Evolutionary conservation across 2,113 vertebrate species (phyloP).

Genomic region (Amblyopsis rosae): DNA sequence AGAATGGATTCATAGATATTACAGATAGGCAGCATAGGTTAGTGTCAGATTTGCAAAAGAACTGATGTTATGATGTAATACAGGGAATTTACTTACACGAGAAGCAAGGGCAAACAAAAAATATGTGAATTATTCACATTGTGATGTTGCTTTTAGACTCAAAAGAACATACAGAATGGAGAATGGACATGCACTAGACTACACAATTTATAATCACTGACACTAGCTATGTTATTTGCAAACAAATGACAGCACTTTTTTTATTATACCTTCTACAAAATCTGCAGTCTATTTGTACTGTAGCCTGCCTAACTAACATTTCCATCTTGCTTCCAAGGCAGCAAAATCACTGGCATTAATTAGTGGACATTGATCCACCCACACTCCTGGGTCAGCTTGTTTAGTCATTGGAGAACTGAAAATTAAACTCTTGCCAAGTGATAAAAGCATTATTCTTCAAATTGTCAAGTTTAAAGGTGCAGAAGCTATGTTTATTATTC

Average conservation of each 20-base stretch:
- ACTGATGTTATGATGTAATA: constrained; percentile 3
- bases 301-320: background rate
- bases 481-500: too few relatives aligned
- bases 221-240: too few relatives aligned
- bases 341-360: background rate
- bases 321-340: background rate
- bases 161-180: too few relatives aligned
- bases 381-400: background rate
- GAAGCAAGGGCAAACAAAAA: too few relatives aligned
- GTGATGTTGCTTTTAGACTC: too few relatives aligned
- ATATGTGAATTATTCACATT: too few relatives aligned
- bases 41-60: constrained; percentile 27
- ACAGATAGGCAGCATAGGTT: constrained; percentile 37
- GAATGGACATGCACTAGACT: too few relatives aligned
- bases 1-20: constrained; percentile 28
- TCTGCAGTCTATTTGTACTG: background rate
- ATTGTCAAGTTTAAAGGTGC: background rate
- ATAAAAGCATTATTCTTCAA: background rate
- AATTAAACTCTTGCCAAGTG: background rate
- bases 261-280: too few relatives aligned
- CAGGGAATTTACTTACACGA: too few relatives aligned
- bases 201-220: too few relatives aligned
- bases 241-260: too few relatives aligned
- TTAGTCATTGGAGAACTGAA: background rate
- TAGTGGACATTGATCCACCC: background rate